Percentiles rank a stretch among this genome's conserved stretches.
Conservation (phyloP, 2,888 invertebrate genomes). For the Tortrix viridana region DNA sequence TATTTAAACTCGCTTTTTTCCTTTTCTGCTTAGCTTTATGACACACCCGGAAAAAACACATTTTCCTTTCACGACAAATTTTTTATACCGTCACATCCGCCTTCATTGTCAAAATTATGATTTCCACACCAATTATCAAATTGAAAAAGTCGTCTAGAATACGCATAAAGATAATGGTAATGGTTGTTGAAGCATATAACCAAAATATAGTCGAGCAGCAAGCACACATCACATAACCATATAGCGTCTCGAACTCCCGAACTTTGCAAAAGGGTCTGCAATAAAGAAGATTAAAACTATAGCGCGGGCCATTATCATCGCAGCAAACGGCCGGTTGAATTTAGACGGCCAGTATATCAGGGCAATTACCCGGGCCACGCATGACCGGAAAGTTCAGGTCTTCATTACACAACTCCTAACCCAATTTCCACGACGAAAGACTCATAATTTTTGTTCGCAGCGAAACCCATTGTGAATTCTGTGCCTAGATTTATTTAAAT, state of each 20-base stretch:
- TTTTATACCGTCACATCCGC: no score
- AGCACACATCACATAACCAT: conserved; percentile 48
- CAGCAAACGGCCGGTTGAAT: conserved; percentile 50
- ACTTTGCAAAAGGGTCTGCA: conserved; percentile 67
- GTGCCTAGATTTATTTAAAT: conserved; percentile 79
- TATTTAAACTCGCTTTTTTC: no score
- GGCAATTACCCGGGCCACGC: conserved; percentile 63
- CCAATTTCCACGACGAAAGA: conserved; percentile 53
- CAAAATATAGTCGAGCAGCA: conserved; percentile 27
- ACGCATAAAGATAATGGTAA: neutral
- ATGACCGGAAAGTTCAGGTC: conserved; percentile 78
- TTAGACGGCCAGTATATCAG: conserved; percentile 68
- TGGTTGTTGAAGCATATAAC: neutral
- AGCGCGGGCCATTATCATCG: conserved; percentile 64
- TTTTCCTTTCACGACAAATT: no score
- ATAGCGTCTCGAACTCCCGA: conserved; percentile 55
- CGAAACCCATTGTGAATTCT: conserved; percentile 66
- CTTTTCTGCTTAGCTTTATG: no score
- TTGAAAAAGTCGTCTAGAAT: no score
- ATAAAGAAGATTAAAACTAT: conserved; percentile 81
- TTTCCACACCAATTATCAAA: no score
- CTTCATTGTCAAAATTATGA: no score
- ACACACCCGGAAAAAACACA: no score
- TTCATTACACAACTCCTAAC: conserved; percentile 74
- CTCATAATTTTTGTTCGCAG: conserved; percentile 61